Conservation (phyloP, 1,140 invertebrate species). For the Liolophura sinensis region DNA sequence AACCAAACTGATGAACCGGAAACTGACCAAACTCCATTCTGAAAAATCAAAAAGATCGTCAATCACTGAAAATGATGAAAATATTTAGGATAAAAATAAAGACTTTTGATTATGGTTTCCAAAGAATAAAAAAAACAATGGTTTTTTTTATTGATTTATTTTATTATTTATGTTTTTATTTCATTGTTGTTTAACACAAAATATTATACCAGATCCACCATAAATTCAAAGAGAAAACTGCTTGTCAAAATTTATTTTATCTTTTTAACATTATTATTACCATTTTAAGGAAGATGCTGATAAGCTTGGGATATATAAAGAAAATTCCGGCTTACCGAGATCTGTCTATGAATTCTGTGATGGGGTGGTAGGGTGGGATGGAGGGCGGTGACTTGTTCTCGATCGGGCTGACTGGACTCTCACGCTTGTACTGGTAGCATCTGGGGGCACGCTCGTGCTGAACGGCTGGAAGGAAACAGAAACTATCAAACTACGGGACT, state of each 20-base stretch:
- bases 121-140: not conserved
- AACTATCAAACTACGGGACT: not conserved
- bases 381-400: conserved; percentile 13
- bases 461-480: conserved; percentile 68
- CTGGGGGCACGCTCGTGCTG: conserved; percentile 86
- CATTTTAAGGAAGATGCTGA: too few species aligned
- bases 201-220: too few species aligned
- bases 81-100: not conserved
- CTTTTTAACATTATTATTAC: too few species aligned
- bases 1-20: conserved; percentile 20
- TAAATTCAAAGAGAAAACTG: too few species aligned
- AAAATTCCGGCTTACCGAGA: conserved; percentile 16
- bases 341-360: conserved; percentile 24
- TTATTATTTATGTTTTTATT: too few species aligned
- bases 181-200: too few species aligned
- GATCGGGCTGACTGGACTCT: conserved; percentile 19
- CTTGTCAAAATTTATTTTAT: too few species aligned
- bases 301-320: not conserved
- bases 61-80: not conserved
- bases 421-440: conserved; percentile 51
- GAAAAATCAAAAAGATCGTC: not conserved
- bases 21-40: conserved; percentile 30
- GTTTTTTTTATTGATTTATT: too few species aligned
- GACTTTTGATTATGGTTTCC: not conserved
- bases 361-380: conserved; percentile 30